A percentile compares a stretch with the other conserved stretches of the same genome.
Conservation (phyloP, 2,797 vertebrate species). For the Enteromius mattozi region DNA sequence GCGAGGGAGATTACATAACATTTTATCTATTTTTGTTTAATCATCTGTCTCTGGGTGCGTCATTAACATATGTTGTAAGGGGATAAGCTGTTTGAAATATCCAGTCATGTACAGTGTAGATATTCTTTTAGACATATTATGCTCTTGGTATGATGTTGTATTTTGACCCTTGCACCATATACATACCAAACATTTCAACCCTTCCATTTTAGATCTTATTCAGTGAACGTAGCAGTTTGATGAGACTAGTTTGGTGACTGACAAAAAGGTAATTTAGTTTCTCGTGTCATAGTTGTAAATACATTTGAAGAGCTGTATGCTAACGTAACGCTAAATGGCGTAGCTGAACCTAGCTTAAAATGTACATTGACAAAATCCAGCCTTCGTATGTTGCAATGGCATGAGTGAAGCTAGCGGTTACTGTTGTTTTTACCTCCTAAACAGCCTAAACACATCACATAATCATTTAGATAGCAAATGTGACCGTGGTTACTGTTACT, state of each 20-base stretch:
- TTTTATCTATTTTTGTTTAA: conserved; percentile 37
- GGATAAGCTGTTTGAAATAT: conserved; percentile 51
- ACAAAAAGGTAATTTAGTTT: not conserved
- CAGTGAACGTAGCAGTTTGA: conserved; percentile 19
- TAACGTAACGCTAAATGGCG: conserved; percentile 17
- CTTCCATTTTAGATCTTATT: conserved; percentile 15
- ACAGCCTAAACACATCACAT: conserved; percentile 25
- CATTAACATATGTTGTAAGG: conserved; percentile 32
- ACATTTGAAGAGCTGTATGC: conserved; percentile 23
- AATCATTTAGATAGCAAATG: conserved; percentile 2
- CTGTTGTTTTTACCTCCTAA: conserved; percentile 25
- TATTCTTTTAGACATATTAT: conserved; percentile 57
- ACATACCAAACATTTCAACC: conserved; percentile 34
- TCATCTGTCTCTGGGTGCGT: conserved; percentile 35
- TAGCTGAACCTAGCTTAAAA: conserved; percentile 35
- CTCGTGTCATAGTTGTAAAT: conserved; percentile 40
- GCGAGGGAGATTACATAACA: conserved; percentile 24
- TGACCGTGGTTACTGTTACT: conserved; percentile 23
- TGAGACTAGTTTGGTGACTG: conserved; percentile 10
- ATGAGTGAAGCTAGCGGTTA: conserved; percentile 21
- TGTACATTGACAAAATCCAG: conserved; percentile 34
- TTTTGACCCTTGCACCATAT: conserved; percentile 43
- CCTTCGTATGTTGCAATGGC: conserved; percentile 32
- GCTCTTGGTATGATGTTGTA: conserved; percentile 57
- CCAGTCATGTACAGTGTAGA: conserved; percentile 59